Evolutionary conservation across 2,888 invertebrate species (phyloP).

Genomic region (Agrilus biguttatus): DNA sequence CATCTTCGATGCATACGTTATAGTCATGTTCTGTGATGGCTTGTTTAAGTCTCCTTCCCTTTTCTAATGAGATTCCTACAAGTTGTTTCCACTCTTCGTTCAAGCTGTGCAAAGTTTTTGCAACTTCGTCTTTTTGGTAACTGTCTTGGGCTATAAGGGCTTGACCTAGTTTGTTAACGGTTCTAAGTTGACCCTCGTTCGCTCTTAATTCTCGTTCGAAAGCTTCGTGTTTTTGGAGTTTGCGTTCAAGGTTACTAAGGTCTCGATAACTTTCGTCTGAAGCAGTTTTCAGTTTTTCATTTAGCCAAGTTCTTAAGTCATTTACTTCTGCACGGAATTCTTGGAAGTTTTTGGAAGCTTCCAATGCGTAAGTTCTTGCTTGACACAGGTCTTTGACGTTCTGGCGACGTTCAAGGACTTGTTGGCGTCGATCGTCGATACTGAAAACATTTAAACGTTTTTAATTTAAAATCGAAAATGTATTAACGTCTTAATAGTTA

Average conservation of each 20-base stretch:
- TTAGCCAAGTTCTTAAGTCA: slow-evolving; percentile 80
- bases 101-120: slow-evolving; percentile 48
- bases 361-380: slow-evolving; percentile 57
- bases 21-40: slow-evolving; percentile 72
- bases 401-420: slow-evolving; percentile 60
- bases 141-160: slow-evolving; percentile 56
- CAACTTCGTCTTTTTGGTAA: slow-evolving; percentile 56
- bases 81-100: slow-evolving; percentile 68
- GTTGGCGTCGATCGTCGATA: slow-evolving; percentile 55
- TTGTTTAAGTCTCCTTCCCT: slow-evolving; percentile 68
- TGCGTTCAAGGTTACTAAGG: slow-evolving; percentile 75
- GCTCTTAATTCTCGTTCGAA: slow-evolving; percentile 90
- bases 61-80: slow-evolving; percentile 47
- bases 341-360: slow-evolving; percentile 79
- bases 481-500: slow-evolving; percentile 27
- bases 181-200: slow-evolving; percentile 81
- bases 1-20: slow-evolving; percentile 75
- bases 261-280: slow-evolving; percentile 88
- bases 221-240: slow-evolving; percentile 91
- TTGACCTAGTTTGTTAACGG: slow-evolving; percentile 69
- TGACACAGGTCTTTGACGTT: slow-evolving; percentile 62
- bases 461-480: slow-evolving; percentile 2
- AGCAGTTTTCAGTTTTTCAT: slow-evolving; percentile 82
- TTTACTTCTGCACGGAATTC: slow-evolving; percentile 86
- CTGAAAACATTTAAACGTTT: slow-evolving; percentile 26